Evolutionary conservation across 1,140 invertebrate species (phyloP).

Genomic region (Drosophila hydei): DNA sequence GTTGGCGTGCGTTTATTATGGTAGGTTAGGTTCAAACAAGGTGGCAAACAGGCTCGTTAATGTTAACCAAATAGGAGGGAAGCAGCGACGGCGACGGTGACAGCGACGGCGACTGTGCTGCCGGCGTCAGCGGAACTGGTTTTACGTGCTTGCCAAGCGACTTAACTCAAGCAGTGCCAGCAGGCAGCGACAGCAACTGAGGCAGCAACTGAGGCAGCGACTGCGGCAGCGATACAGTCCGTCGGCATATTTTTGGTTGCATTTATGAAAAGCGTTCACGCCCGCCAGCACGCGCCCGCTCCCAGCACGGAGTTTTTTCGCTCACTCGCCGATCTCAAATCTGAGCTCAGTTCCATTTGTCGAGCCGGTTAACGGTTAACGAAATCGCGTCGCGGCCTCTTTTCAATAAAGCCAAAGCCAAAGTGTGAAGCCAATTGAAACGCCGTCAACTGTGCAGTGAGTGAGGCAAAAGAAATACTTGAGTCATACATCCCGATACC

Average conservation of each 20-base stretch:
- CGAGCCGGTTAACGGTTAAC: constrained; percentile 48
- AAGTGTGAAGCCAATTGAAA: constrained; percentile 38
- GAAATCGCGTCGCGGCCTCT: constrained; percentile 7
- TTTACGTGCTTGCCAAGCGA: constrained; percentile 38
- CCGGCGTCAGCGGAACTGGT: constrained; percentile 46
- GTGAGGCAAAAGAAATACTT: constrained; percentile 2
- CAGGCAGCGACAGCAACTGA: constrained; percentile 8
- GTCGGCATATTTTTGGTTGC: constrained; percentile 73
- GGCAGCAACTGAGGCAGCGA: background rate
- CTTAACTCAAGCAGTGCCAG: background rate
- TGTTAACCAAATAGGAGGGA: constrained; percentile 79
- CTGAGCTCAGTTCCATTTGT: constrained; percentile 56
- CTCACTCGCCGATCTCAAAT: constrained; percentile 15
- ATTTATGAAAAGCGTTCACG: constrained; percentile 79
- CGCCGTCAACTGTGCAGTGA: constrained; percentile 10
- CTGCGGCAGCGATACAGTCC: constrained; percentile 42
- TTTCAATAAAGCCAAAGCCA: constrained; percentile 24
- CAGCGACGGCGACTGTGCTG: constrained; percentile 21
- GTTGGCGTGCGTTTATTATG: constrained; percentile 67
- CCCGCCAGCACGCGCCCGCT: constrained; percentile 74
- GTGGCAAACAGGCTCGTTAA: constrained; percentile 80
- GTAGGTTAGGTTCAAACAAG: constrained; percentile 83
- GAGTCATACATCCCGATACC: constrained; percentile 4
- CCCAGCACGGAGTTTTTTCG: constrained; percentile 49
- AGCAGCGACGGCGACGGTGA: constrained; percentile 38